Evolutionary conservation across 2,113 vertebrate genomes (phyloP).

Genomic region (Cranoglanis bouderius): DNA sequence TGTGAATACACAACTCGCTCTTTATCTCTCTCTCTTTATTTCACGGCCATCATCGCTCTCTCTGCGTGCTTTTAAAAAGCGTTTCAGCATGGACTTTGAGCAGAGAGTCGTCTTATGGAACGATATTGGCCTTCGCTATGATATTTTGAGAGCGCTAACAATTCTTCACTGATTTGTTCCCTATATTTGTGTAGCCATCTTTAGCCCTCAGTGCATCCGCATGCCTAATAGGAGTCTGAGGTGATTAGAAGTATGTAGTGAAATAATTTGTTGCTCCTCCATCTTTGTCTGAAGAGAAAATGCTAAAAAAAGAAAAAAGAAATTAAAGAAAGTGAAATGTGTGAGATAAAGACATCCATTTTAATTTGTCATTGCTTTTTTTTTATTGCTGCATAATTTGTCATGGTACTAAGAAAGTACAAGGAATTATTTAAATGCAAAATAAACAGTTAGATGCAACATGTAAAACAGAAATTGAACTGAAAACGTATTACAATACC

Average conservation of each 20-base stretch:
- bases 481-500: neutral
- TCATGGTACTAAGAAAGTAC: neutral
- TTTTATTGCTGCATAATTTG: neutral
- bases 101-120: neutral
- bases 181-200: neutral
- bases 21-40: neutral
- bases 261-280: neutral
- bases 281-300: neutral
- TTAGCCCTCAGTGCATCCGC: neutral
- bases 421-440: neutral
- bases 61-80: neutral
- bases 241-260: neutral
- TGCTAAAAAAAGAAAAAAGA: no score
- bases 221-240: neutral
- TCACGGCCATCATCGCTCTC: neutral
- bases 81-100: neutral
- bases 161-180: neutral
- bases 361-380: neutral
- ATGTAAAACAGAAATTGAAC: neutral
- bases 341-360: neutral
- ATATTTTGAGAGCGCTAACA: neutral
- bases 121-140: neutral
- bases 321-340: neutral
- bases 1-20: constrained; percentile 37
- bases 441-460: neutral